phyloP scores from a whole-genome alignment of 2,888 invertebrate genomes.

The Pollenia angustigena region DNA sequence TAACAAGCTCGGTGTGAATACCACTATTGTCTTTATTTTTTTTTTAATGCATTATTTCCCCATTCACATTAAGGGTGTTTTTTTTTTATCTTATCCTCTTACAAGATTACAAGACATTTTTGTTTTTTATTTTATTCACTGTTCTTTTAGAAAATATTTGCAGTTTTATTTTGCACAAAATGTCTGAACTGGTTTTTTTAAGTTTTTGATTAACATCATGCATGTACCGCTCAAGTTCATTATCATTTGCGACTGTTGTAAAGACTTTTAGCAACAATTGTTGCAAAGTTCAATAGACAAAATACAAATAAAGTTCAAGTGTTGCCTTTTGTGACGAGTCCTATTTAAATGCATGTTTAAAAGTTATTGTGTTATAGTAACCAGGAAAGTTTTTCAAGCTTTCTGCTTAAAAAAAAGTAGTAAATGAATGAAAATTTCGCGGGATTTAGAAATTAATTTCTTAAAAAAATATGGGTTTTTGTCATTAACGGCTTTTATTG shows the following conservation, averaged over 20 bases:
- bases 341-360: neutral
- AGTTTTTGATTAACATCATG: conserved; percentile 42
- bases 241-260: conserved; percentile 39
- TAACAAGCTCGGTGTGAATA: too few species aligned
- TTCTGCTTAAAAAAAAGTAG: too few species aligned
- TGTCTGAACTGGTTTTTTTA: conserved; percentile 25
- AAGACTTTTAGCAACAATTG: conserved; percentile 13
- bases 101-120: conserved; percentile 30
- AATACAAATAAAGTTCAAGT: conserved; percentile 43
- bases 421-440: too few species aligned
- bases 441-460: too few species aligned
- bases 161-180: conserved; percentile 43
- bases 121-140: conserved; percentile 5
- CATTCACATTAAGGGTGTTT: conserved; percentile 35
- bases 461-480: too few species aligned
- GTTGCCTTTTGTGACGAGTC: neutral
- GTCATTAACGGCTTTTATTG: too few species aligned
- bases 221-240: conserved; percentile 56
- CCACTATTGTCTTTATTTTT: conserved; percentile 14
- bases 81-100: conserved; percentile 46
- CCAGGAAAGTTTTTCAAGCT: too few species aligned
- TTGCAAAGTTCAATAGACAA: conserved; percentile 52
- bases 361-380: too few species aligned
- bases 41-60: conserved; percentile 62
- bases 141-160: conserved; percentile 62